Evolutionary conservation across 2,113 vertebrate genomes (phyloP), one percentile per base, ranked within the genome.

Genomic region (Lynx canadensis): DNA sequence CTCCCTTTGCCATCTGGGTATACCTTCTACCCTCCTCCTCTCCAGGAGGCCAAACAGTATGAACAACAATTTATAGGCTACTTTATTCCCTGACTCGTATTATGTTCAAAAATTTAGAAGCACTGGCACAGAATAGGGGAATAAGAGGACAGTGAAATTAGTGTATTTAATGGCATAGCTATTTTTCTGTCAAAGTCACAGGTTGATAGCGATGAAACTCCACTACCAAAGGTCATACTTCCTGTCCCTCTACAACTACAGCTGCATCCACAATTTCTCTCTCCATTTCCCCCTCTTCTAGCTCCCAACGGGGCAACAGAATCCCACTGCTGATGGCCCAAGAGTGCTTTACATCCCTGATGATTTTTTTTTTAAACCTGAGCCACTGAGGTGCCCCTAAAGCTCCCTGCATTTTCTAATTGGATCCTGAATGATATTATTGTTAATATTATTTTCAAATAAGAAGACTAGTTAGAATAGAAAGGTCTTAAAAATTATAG

Each of bases 261-360:
- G 10, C 15, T 27, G 6, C 5, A 33, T 65, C 65, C 29, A 18
- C 57, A 74, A 31, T 57, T 81, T 50, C 68, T 73, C 9, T 82
- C 50, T 69, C 57, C 15, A 3, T 63, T n/a, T 74, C 21, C n/a
- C 19, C 8, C 2, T 45, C 19, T 69, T 50, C 87, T 19, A 36
- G n/a, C 3, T 11, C 2, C 36, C 18, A 31, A 5, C 9, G 10
- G 13, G 1, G 9, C 63, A 65, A 29, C 15, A 55, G 1, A 7
- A 36, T 63, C 25, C 23, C 23, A 73, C 18, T 65, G 4, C 10
- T 12, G 1, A 5, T 52, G 29, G 25, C 10, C 8, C 11, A 38
- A 14, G 1, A 73, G 7, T 11, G 15, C 36, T 71, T 93, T 55
- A 45, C 4, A 73, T 45, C 18, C 19, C 65, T 71, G 18, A 65